Percentiles rank a stretch among this genome's conserved stretches.
These are phyloP conservation scores for Chaetophractus vellerosus DNA, from an alignment of 2,797 vertebrate species.

Conservation along the genomic window DNA sequence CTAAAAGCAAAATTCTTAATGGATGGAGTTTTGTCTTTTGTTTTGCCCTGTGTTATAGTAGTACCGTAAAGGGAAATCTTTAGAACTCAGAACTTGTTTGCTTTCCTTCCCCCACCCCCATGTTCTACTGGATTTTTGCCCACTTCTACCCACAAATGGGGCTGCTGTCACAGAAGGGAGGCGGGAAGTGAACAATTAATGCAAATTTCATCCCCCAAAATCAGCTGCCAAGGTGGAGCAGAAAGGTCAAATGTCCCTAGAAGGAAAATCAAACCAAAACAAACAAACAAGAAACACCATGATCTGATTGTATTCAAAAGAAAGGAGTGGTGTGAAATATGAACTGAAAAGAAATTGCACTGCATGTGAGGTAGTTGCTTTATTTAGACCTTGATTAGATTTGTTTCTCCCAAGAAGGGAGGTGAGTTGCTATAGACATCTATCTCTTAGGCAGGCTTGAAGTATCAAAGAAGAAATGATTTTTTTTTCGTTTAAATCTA, in stretches of 20 bases:
- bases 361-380: not conserved
- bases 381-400: not conserved
- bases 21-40: not conserved
- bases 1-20: not conserved
- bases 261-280: not conserved
- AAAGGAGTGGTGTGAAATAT: not conserved
- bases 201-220: not conserved
- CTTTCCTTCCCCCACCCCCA: not conserved
- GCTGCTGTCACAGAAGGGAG: not conserved
- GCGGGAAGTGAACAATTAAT: not conserved
- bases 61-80: not conserved
- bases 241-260: not conserved
- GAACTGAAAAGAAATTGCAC: not conserved
- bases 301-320: not conserved
- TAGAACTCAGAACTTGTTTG: not conserved
- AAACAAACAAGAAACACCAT: no score
- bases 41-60: slow-evolving; percentile 33
- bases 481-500: not conserved
- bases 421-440: accelerated
- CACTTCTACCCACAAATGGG: not conserved
- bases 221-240: not conserved
- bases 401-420: not conserved
- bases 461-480: not conserved
- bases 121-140: not conserved
- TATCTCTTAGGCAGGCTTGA: not conserved